phyloP scores from a whole-genome alignment of 2,888 invertebrate species.

The Euplagia quadripunctaria region DNA sequence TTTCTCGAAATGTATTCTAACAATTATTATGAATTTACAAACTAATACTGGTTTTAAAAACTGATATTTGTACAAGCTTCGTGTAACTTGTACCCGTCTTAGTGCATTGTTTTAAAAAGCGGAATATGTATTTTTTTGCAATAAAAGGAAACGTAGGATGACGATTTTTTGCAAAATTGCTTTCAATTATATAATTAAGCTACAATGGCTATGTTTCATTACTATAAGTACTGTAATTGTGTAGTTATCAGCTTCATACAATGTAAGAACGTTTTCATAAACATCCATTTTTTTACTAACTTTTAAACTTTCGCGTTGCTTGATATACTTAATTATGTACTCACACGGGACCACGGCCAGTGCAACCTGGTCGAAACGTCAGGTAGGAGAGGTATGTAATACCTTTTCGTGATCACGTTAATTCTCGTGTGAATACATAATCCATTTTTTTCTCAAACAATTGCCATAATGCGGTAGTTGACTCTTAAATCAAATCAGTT shows the following conservation, averaged over 20 bases:
- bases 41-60: background rate
- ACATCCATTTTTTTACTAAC: background rate
- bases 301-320: too few species aligned
- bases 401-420: too few species aligned
- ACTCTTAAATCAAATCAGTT: background rate
- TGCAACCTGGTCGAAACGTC: too few species aligned
- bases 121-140: background rate
- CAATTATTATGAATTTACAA: background rate
- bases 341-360: too few species aligned
- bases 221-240: background rate
- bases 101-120: too few species aligned
- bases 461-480: background rate
- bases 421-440: too few species aligned
- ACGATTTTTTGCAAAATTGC: background rate
- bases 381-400: too few species aligned
- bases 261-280: background rate
- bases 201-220: background rate
- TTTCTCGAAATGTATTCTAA: background rate
- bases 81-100: background rate
- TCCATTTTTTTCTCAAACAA: background rate
- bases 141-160: background rate
- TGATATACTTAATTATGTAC: too few species aligned
- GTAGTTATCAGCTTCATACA: conserved; percentile 2
- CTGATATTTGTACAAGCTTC: background rate
- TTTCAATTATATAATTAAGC: background rate